Conservation (phyloP, 2,113 vertebrate species). For the mouse (Mus musculus) region GRCm39 chr8:42319001-42319500, state of each 20-base stretch:
- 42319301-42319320: not conserved
- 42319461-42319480: not conserved
- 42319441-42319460: not conserved
- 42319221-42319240: not conserved
- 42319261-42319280: not conserved
- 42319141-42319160: too few species aligned
- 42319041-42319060: not conserved
- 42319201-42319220: too few species aligned
- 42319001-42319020: not conserved
- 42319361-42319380: not conserved
- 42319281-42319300: not conserved
- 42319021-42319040: not conserved
- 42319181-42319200: too few species aligned
- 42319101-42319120: too few species aligned
- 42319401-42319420: not conserved
- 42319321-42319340: not conserved
- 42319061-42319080: not conserved
- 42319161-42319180: too few species aligned
- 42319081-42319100: too few species aligned
- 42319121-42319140: too few species aligned
- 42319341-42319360: not conserved
- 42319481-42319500: not conserved
- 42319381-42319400: not conserved
- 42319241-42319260: not conserved
- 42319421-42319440: not conserved